Percentiles rank a stretch among this genome's conserved stretches.
phyloP scores from a whole-genome alignment of 1,140 invertebrate genomes.

The Steinernema feltiae region DNA sequence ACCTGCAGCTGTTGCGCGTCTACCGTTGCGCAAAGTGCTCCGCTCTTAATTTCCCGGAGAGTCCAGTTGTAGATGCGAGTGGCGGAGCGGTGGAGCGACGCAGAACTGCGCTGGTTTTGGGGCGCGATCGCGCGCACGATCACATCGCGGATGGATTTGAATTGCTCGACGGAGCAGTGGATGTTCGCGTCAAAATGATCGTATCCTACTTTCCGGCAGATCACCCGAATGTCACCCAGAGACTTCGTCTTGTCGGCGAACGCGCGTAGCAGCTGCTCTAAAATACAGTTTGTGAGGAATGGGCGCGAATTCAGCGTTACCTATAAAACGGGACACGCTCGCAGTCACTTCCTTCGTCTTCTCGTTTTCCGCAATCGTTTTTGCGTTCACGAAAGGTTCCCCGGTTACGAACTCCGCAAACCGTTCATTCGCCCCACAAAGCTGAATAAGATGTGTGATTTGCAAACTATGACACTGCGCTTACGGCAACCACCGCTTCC shows the following conservation, averaged over 20 bases:
- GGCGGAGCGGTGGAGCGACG: slow-evolving; percentile 14
- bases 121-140: slow-evolving; percentile 27
- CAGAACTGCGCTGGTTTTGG: neutral
- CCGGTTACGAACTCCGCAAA: neutral
- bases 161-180: slow-evolving; percentile 38
- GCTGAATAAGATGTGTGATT: neutral
- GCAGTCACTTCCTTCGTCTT: neutral
- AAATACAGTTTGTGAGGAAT: slow-evolving; percentile 3
- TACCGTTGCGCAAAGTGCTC: slow-evolving; percentile 40
- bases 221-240: neutral
- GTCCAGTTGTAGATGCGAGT: slow-evolving; percentile 44
- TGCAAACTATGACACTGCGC: neutral
- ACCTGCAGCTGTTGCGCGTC: slow-evolving; percentile 37
- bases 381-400: neutral
- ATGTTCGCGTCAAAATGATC: slow-evolving; percentile 34
- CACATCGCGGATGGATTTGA: slow-evolving; percentile 39
- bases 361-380: neutral
- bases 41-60: slow-evolving; percentile 48
- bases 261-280: slow-evolving; percentile 33
- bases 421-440: neutral
- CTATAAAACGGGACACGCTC: slow-evolving; percentile 20
- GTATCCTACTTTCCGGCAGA: slow-evolving; percentile 46
- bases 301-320: neutral
- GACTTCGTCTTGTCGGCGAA: slow-evolving; percentile 34
- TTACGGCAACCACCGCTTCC: slow-evolving; percentile 34